Percentiles rank a stretch among this genome's conserved stretches.
Evolutionary conservation across 1,140 invertebrate species (phyloP).

Genomic region (Megalonaias nervosa): DNA sequence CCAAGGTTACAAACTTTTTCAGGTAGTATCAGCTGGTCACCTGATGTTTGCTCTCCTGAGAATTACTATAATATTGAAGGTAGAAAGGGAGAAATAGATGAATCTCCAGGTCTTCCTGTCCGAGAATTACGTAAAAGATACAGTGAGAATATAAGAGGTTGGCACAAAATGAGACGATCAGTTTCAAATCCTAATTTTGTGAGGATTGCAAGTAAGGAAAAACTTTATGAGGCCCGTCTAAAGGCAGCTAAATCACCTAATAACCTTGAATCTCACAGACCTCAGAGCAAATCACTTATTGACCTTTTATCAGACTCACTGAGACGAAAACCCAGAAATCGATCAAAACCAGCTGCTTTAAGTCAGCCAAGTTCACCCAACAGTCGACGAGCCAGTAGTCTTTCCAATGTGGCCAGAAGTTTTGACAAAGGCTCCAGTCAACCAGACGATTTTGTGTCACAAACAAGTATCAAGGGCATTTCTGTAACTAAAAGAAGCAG

Average conservation of each 20-base stretch:
- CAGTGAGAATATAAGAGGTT: slow-evolving; percentile 38
- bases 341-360: slow-evolving; percentile 28
- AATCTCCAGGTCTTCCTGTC: slow-evolving; percentile 44
- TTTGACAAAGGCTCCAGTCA: slow-evolving; percentile 21
- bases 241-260: slow-evolving; percentile 30
- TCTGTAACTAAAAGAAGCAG: slow-evolving; percentile 52
- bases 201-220: slow-evolving; percentile 56
- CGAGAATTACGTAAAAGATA: slow-evolving; percentile 53
- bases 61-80: slow-evolving; percentile 55
- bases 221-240: slow-evolving; percentile 40
- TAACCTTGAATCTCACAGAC: slow-evolving; percentile 28
- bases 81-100: slow-evolving; percentile 41
- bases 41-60: slow-evolving; percentile 23
- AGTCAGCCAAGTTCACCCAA: slow-evolving; percentile 22
- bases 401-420: slow-evolving; percentile 39
- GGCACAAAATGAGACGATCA: slow-evolving; percentile 54
- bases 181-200: slow-evolving; percentile 67
- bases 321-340: slow-evolving; percentile 26
- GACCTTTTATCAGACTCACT: slow-evolving; percentile 46
- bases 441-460: slow-evolving; percentile 25
- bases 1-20: slow-evolving; percentile 52
- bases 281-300: slow-evolving; percentile 55
- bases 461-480: slow-evolving; percentile 53
- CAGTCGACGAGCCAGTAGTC: slow-evolving; percentile 28
- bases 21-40: slow-evolving; percentile 38